Percentiles rank a stretch among this genome's conserved stretches.
Conservation (phyloP, 2,888 invertebrate species). For the Pimpla rufipes region DNA sequence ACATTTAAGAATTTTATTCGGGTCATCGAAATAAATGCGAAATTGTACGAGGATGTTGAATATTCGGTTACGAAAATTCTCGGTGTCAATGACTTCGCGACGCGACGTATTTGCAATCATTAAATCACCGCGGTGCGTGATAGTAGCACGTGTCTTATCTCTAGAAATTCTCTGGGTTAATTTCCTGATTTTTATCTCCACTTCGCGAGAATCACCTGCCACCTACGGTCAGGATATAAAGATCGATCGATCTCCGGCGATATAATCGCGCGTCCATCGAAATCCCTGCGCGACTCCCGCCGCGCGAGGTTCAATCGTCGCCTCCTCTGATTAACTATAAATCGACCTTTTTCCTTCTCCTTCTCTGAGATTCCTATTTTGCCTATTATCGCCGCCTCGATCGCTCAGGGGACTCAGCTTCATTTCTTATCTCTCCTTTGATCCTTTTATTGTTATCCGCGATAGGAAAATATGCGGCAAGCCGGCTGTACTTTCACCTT, state of each 20-base stretch:
- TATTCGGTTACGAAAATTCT: background rate
- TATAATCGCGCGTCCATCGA: background rate
- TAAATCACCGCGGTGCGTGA: background rate
- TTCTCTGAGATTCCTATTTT: background rate
- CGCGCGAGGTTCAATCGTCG: background rate
- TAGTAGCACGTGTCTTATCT: constrained; percentile 56
- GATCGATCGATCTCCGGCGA: constrained; percentile 48
- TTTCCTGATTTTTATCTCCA: constrained; percentile 56
- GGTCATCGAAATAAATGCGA: no score
- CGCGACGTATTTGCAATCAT: constrained; percentile 3
- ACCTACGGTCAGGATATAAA: constrained; percentile 18
- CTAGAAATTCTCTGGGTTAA: constrained; percentile 48
- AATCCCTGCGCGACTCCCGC: background rate
- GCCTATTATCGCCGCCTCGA: background rate
- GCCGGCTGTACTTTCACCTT: constrained; percentile 4
- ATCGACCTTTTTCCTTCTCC: background rate
- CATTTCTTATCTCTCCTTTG: constrained; percentile 1
- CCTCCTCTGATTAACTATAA: background rate
- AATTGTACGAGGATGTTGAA: background rate
- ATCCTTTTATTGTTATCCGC: background rate
- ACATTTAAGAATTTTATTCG: no score
- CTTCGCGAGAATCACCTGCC: constrained; percentile 24
- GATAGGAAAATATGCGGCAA: background rate
- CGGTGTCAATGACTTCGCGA: constrained; percentile 21
- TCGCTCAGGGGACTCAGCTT: background rate